Evolutionary conservation across 1,140 invertebrate species (phyloP).

Genomic region (Plutomurus gul): DNA sequence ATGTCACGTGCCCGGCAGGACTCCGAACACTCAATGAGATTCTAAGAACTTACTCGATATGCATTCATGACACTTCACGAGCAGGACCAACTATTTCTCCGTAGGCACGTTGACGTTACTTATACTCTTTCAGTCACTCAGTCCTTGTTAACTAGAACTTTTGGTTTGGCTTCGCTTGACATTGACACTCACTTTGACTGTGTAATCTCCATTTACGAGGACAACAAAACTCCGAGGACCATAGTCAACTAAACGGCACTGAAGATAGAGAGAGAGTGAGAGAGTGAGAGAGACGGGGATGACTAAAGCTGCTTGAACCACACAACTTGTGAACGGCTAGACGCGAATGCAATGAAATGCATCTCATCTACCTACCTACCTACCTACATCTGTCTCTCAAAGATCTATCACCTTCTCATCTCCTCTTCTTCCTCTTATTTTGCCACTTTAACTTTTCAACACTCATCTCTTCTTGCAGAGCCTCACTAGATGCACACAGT

Average conservation of each 20-base stretch:
- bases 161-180: slow-evolving; percentile 6
- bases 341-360: background rate
- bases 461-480: too few species aligned
- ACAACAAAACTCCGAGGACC: slow-evolving; percentile 12
- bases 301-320: background rate
- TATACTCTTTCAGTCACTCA: background rate
- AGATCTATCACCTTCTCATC: slow-evolving; percentile 16
- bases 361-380: slow-evolving; percentile 12
- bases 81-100: slow-evolving; percentile 19
- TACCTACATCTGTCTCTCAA: slow-evolving; percentile 23
- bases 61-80: slow-evolving; percentile 25
- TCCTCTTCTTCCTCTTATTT: background rate
- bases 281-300: too few species aligned
- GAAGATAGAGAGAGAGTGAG: too few species aligned
- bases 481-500: too few species aligned
- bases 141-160: background rate
- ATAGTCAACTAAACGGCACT: background rate
- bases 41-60: slow-evolving; percentile 31
- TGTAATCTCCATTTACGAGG: slow-evolving; percentile 20
- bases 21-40: slow-evolving; percentile 37
- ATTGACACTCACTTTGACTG: slow-evolving; percentile 23
- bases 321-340: background rate
- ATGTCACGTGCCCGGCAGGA: slow-evolving; percentile 39
- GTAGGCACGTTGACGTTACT: background rate
- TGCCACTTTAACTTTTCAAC: slow-evolving; percentile 16